Evolutionary conservation across 2,113 vertebrate genomes (phyloP).

Genomic region (Sturnira hondurensis): DNA sequence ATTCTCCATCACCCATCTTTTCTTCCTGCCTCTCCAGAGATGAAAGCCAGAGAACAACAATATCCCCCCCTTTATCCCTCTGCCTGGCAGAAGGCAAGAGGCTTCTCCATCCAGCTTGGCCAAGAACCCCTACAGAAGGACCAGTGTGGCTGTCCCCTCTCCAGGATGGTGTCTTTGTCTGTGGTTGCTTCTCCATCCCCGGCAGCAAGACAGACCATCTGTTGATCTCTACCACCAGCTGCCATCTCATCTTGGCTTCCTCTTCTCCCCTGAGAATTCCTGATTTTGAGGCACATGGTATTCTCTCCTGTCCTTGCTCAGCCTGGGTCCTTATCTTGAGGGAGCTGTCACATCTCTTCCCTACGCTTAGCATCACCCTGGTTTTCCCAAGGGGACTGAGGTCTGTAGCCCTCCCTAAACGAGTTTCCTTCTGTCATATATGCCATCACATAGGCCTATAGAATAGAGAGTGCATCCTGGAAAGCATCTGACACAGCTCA

Average conservation of each 20-base stretch:
- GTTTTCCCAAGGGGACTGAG: neutral
- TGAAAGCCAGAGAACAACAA: neutral
- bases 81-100: conserved; percentile 42
- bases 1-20: neutral
- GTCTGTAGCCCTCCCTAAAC: neutral
- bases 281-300: neutral
- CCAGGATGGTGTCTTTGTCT: conserved; percentile 44
- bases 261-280: conserved; percentile 39
- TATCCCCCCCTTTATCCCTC: neutral
- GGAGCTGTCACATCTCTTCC: conserved; percentile 9
- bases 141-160: conserved; percentile 16
- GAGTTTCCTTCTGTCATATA: neutral
- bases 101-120: conserved; percentile 48
- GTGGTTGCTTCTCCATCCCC: conserved; percentile 9
- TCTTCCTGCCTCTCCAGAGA: neutral
- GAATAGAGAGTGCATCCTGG: neutral
- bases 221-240: conserved; percentile 55
- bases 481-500: neutral
- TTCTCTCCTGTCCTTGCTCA: conserved; percentile 36
- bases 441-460: neutral
- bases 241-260: conserved; percentile 41
- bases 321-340: conserved; percentile 14
- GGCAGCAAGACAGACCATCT: conserved; percentile 17
- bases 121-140: conserved; percentile 40
- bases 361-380: neutral